Evolutionary conservation across 2,113 vertebrate species (phyloP).

Genomic region (Planiliza haematocheilus): DNA sequence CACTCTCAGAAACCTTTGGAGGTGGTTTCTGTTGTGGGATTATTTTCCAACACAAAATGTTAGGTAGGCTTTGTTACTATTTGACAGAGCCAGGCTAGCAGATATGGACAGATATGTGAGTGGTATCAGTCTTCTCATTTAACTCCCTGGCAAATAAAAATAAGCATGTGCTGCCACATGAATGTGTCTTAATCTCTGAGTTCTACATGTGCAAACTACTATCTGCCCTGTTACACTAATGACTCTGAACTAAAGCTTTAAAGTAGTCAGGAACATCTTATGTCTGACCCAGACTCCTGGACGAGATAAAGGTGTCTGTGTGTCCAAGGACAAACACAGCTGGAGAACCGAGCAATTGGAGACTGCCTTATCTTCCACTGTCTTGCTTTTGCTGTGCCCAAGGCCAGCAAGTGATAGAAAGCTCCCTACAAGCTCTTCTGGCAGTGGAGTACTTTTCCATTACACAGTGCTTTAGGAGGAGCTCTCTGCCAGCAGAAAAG

Average conservation of each 20-base stretch:
- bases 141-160: too few species aligned
- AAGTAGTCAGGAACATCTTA: constrained; percentile 16
- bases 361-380: constrained; percentile 69
- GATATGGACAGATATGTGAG: too few species aligned
- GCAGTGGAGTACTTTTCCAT: constrained; percentile 76
- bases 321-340: constrained; percentile 55
- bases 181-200: not conserved
- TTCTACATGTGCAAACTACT: not conserved
- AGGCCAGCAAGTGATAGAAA: constrained; percentile 57
- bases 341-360: constrained; percentile 28
- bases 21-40: too few species aligned
- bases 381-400: constrained; percentile 45
- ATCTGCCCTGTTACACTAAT: constrained; percentile 26
- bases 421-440: constrained; percentile 40
- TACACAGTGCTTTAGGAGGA: constrained; percentile 44
- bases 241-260: constrained; percentile 26
- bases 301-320: constrained; percentile 57
- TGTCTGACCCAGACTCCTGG: constrained; percentile 46
- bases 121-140: too few species aligned
- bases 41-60: too few species aligned
- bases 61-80: too few species aligned
- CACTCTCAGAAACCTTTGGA: too few species aligned
- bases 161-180: too few species aligned
- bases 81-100: too few species aligned
- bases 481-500: constrained; percentile 38